Evolutionary conservation across 2,888 invertebrate genomes (phyloP), one percentile per base, ranked within the genome.

Genomic region (Xestobium rufovillosum): DNA sequence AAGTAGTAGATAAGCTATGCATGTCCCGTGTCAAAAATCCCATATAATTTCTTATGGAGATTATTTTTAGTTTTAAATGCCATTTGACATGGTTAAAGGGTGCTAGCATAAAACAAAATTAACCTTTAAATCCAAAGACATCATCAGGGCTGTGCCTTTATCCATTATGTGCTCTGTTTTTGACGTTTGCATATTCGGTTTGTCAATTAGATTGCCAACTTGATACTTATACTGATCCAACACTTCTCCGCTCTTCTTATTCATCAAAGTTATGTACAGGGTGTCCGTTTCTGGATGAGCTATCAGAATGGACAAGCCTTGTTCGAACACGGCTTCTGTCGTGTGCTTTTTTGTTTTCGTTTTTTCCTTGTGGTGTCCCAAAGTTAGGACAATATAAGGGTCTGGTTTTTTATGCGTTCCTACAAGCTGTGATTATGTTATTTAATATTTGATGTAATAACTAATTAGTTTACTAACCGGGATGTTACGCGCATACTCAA

Each of bases 321-420:
- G 85, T 65, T 95, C 92, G 78, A 85, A 96, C 30, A 88, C 80
- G 1, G 95, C 95, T 56, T 87, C 82, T 49, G 80, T 83, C 1
- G 87, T 89, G 48, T 88, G 75, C 68, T 79, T 73, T 51, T 79
- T 78, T 14, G 80, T 78, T 10, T 70, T 71, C 0, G 82, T 80
- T 59, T 79, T 79, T 2, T 13, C 26, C 1, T 73, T 78, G 52
- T 77, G 78, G 55, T 80, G 81, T 36, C 88, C 88, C 4, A 92
- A 73, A 3, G 77, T 78, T 47, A 91, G 71, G 4, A 78, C 74
- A 10, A 87, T 72, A 61, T 81, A 86, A 0, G 92, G 86, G 59
- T 88, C 87, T 0, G 94, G 94, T 39, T 80, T 73, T 0, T 78
- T 74, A 40, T 70, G 70, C 1, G 69, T 56, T 30, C 80, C 75